Evolutionary conservation across 2,113 vertebrate species (phyloP).

Genomic region (human): GRCh38 chr4:146740501-146741000

Average conservation of each 20-base stretch:
- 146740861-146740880: background rate
- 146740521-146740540: background rate
- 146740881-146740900: background rate
- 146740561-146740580: background rate
- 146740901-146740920: background rate
- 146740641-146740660: background rate
- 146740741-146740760: background rate
- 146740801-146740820: background rate
- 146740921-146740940: background rate
- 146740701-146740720: background rate
- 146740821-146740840: background rate
- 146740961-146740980: background rate
- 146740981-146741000: background rate
- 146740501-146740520: background rate
- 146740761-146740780: background rate
- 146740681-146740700: background rate
- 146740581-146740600: background rate
- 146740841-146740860: background rate
- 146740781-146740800: background rate
- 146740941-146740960: background rate
- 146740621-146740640: background rate
- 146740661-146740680: background rate
- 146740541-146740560: background rate
- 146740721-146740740: background rate
- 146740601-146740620: background rate